Conservation (phyloP, 2,888 invertebrate species). For the Chrysodeixis includens region DNA sequence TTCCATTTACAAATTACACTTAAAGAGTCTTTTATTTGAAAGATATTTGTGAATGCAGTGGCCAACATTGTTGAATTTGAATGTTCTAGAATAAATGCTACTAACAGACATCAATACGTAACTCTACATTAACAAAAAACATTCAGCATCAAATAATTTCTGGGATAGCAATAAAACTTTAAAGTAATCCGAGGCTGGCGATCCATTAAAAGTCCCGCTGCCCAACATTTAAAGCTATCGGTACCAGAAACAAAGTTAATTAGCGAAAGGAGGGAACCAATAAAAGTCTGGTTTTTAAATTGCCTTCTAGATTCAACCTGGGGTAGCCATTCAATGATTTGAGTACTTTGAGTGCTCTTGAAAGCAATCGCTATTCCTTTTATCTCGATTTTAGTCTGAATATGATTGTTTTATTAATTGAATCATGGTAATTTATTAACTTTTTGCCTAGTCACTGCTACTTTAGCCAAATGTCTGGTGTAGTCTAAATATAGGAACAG, state of each 20-base stretch:
- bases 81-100: no score
- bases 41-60: no score
- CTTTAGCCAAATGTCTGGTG: no score
- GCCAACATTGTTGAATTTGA: no score
- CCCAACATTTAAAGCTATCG: constrained; percentile 17
- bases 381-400: constrained; percentile 12
- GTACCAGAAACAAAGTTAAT: constrained; percentile 26
- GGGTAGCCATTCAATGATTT: constrained; percentile 34
- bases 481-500: no score
- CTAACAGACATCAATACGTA: neutral
- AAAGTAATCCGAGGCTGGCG: neutral
- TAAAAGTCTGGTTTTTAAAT: constrained; percentile 48
- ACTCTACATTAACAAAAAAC: neutral
- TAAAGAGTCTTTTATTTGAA: no score
- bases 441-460: neutral
- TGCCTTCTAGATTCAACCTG: constrained; percentile 31
- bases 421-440: neutral
- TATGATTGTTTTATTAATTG: constrained; percentile 13
- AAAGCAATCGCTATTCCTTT: constrained; percentile 23
- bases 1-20: no score
- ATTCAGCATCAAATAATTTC: neutral
- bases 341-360: constrained; percentile 30
- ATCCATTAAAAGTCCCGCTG: constrained; percentile 11
- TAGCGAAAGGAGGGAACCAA: constrained; percentile 29
- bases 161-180: neutral